Evolutionary conservation across 2,888 invertebrate species (phyloP).

Genomic region (Leptarthrus brevirostris): DNA sequence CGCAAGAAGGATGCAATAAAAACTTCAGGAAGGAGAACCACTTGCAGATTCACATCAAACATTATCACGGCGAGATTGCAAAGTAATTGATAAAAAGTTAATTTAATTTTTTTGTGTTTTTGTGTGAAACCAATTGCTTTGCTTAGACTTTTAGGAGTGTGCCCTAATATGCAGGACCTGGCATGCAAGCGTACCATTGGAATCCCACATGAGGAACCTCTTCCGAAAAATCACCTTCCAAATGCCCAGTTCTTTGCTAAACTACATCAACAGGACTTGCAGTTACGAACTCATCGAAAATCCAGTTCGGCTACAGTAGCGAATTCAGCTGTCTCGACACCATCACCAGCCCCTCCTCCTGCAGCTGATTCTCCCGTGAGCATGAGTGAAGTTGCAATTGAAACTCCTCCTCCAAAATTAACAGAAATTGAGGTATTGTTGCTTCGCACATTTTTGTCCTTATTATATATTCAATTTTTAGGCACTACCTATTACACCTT

Average conservation of each 20-base stretch:
- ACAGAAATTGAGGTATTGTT: background rate
- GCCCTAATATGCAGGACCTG: conserved; percentile 87
- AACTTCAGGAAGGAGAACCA: conserved; percentile 91
- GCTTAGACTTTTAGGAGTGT: conserved; percentile 73
- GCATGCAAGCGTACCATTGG: conserved; percentile 83
- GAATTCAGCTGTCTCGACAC: background rate
- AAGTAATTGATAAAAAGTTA: conserved; percentile 65
- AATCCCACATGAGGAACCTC: conserved; percentile 66
- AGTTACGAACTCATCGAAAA: conserved; percentile 60
- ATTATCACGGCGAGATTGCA: conserved; percentile 87
- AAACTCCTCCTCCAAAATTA: background rate
- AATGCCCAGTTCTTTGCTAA: conserved; percentile 67
- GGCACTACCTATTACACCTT: background rate
- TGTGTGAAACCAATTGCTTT: background rate
- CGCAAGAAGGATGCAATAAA: conserved; percentile 86
- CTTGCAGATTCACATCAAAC: conserved; percentile 93
- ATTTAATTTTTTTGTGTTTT: background rate
- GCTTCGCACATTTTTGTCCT: too few species aligned
- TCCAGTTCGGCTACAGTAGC: conserved; percentile 23
- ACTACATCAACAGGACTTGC: conserved; percentile 65
- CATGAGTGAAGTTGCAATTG: background rate
- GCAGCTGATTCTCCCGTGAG: background rate
- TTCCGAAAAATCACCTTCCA: conserved; percentile 66
- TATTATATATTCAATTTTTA: background rate
- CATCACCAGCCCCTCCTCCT: conserved; percentile 9